phyloP scores from a whole-genome alignment of 2,113 vertebrate species.

The Theristicus caerulescens region DNA sequence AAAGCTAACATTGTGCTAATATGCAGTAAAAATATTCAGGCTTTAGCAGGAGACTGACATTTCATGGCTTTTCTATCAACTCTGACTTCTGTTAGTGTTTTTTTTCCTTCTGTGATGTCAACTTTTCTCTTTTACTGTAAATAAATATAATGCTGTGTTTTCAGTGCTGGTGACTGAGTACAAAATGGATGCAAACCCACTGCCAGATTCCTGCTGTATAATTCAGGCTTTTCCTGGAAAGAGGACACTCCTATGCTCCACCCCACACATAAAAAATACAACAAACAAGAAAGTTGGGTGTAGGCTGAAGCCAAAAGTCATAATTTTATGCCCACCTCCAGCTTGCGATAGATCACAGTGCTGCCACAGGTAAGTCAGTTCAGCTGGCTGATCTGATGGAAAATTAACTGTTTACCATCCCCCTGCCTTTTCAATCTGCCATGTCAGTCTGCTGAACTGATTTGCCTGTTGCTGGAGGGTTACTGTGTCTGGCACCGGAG shows the following conservation, averaged over 20 bases:
- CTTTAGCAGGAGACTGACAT: background rate
- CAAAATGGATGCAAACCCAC: background rate
- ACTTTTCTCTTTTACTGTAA: background rate
- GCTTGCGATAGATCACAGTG: background rate
- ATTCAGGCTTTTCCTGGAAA: constrained; percentile 16
- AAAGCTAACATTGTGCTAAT: background rate
- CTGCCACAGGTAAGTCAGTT: background rate
- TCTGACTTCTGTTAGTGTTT: background rate
- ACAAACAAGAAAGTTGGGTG: background rate
- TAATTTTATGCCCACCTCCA: background rate
- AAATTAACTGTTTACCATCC: background rate
- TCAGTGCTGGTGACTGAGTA: background rate
- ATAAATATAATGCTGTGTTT: background rate
- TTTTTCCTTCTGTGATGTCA: background rate
- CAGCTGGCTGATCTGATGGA: background rate
- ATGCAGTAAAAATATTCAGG: background rate
- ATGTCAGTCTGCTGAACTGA: background rate
- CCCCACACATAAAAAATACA: background rate
- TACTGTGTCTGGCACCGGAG: too few relatives aligned
- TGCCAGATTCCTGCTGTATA: background rate
- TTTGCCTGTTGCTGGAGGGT: background rate
- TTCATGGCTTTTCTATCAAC: background rate
- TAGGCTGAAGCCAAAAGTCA: background rate
- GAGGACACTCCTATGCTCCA: background rate
- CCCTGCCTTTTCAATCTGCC: background rate